phyloP scores from a whole-genome alignment of 30 jellyfish, hydroid and myxozoan species.

The Hydractinia echinata region DNA sequence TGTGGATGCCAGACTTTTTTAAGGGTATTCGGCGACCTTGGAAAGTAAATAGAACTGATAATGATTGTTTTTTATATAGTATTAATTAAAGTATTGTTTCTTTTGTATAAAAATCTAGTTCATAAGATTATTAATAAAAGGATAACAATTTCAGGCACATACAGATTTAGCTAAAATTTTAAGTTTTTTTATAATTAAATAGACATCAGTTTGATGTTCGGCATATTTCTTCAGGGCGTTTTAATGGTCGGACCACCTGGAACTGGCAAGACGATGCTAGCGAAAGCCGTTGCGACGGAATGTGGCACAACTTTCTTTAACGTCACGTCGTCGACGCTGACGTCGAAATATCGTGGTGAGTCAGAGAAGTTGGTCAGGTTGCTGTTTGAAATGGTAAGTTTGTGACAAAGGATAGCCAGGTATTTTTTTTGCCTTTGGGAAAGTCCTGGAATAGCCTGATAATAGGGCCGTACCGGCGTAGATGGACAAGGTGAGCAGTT shows the following conservation, averaged over 20 bases:
- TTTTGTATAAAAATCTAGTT: not conserved
- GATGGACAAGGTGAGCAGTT: too few relatives aligned
- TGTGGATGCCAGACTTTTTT: constrained; percentile 92
- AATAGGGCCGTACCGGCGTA: too few relatives aligned
- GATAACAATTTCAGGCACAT: too few relatives aligned
- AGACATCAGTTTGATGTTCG: not conserved
- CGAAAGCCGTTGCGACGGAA: constrained; percentile 98
- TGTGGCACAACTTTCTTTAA: constrained; percentile 95
- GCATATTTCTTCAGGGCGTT: constrained; percentile 63
- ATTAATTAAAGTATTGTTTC: not conserved
- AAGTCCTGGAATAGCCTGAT: too few relatives aligned
- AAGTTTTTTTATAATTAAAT: not conserved
- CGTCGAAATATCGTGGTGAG: constrained; percentile 95
- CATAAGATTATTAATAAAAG: not conserved
- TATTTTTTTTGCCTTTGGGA: too few relatives aligned
- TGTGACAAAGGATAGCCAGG: not conserved
- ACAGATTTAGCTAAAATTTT: not conserved
- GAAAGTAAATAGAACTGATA: constrained; percentile 56
- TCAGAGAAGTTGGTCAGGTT: constrained; percentile 92
- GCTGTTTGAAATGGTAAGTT: constrained; percentile 89
- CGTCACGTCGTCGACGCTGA: constrained; percentile 88
- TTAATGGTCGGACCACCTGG: constrained; percentile 99
- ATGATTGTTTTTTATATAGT: not conserved
- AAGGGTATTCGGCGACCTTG: constrained; percentile 98
- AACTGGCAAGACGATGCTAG: constrained; percentile 96